Evolutionary conservation across 2,113 vertebrate species (phyloP), one percentile per base, ranked within the genome.

Genomic region (Corythoichthys intestinalis): DNA sequence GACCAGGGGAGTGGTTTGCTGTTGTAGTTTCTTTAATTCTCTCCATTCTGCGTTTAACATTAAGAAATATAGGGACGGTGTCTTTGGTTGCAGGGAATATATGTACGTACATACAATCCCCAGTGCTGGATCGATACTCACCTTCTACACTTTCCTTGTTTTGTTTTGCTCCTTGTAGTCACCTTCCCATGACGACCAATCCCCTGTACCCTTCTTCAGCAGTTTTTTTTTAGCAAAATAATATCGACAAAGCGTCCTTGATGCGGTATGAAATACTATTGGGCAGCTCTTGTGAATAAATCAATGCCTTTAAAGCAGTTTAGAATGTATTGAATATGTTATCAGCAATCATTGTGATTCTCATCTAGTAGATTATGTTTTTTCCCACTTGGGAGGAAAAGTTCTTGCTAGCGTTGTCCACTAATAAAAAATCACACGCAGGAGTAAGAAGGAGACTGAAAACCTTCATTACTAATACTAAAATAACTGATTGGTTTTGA

Each of bases 1-100:
- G 93, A 93, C 93, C 94, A 92, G 92, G 93, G 93, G 93, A 95
- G 93, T 91, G 93, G 88, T 91, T 93, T 91, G 88, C 89, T 90
- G 91, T 92, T 91, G 41, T 44, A 5, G 91, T 92, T 93, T 90
- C 90, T 94, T 93, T 94, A 92, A 94, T 93, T 93, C 70, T 79
- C 70, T 81, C 79, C 93, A 92, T 76, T 93, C 89, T 88, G 88
- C 90, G 89, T 94, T 93, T 93, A 93, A 94, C 93, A 92, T 93
- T 89, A 93, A 91, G 92, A 93, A 92, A 91, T 87, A 87, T 87
- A 85, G 78, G 75, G 84, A 90, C 83, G 85, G 84, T 90, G 81
- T 92, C 90, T 72, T 75, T 87, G 93, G 92, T 92, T 91, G 67
- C 69, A 49, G 76, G 85, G 88, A 90, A 90, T 94, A 89, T 91